A percentile compares a stretch with the other conserved stretches of the same genome.
Conservation (phyloP, 2,888 invertebrate genomes). For the Metalampra italica region DNA sequence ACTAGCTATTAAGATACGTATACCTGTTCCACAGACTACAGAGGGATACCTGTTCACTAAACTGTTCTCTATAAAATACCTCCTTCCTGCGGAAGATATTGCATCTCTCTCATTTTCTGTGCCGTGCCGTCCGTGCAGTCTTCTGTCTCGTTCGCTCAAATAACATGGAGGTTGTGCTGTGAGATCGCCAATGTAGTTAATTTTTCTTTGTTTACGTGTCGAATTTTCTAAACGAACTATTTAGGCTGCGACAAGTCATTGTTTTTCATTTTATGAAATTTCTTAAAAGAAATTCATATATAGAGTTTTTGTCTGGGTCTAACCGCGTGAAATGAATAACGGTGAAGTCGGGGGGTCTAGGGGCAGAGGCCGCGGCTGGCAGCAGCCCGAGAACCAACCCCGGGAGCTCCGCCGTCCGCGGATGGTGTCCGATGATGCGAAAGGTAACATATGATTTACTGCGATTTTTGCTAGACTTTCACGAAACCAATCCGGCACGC, state of each 20-base stretch:
- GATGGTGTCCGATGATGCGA: conserved; percentile 50
- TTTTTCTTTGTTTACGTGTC: conserved; percentile 77
- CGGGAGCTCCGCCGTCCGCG: conserved; percentile 69
- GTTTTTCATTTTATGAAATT: conserved; percentile 58
- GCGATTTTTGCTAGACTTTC: conserved; percentile 33
- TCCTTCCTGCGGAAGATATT: not conserved
- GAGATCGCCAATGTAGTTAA: conserved; percentile 47
- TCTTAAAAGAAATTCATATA: conserved; percentile 33
- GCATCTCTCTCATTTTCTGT: no score
- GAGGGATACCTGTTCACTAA: no score
- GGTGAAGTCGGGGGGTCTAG: conserved; percentile 71
- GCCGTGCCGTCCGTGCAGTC: no score
- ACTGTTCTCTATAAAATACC: not conserved
- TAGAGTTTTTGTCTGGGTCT: conserved; percentile 29
- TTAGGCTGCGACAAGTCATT: conserved; percentile 20
- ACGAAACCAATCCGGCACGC: conserved; percentile 26
- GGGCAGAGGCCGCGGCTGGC: conserved; percentile 75
- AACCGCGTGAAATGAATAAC: conserved; percentile 70
- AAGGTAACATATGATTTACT: conserved; percentile 40
- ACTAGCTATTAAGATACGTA: not conserved
- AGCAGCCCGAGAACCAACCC: conserved; percentile 66
- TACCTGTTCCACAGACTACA: no score
- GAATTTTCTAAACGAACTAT: conserved; percentile 36
- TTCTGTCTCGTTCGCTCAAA: conserved; percentile 38
- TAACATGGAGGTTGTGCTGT: conserved; percentile 67